phyloP scores from a whole-genome alignment of 1,140 invertebrate genomes.

The Drosophila bipectinata region DNA sequence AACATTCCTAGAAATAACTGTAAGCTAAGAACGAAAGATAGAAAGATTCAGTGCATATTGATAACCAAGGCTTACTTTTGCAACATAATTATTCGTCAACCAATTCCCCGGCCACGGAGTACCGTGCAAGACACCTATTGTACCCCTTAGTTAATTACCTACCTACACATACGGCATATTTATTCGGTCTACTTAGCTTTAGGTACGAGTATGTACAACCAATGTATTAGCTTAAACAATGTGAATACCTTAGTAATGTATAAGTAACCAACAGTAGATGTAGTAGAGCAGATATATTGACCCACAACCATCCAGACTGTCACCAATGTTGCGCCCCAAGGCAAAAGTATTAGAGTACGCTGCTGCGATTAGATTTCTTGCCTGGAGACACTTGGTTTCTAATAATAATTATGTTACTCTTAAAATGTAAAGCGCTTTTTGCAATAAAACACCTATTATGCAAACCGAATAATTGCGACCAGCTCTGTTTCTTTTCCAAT shows the following conservation, averaged over 20 bases:
- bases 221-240: conserved; percentile 50
- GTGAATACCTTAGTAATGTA: conserved; percentile 26
- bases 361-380: conserved; percentile 59
- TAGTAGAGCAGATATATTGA: conserved; percentile 40
- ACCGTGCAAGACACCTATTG: conserved; percentile 16
- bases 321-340: conserved; percentile 59
- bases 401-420: conserved; percentile 61
- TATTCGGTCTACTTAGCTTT: conserved; percentile 39
- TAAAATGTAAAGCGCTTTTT: conserved; percentile 84
- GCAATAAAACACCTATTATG: conserved; percentile 81
- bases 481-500: conserved; percentile 70
- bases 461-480: conserved; percentile 60
- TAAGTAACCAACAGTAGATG: conserved; percentile 32
- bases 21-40: too few species aligned
- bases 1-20: conserved; percentile 41
- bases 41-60: too few species aligned
- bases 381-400: conserved; percentile 66
- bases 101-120: conserved; percentile 25
- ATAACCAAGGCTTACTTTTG: conserved; percentile 63
- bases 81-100: conserved; percentile 65
- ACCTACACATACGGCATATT: conserved; percentile 31
- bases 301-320: conserved; percentile 59
- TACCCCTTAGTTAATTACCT: conserved; percentile 11
- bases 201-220: conserved; percentile 7
- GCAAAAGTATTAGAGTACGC: conserved; percentile 45